Percentiles rank a stretch among this genome's conserved stretches.
Conservation (phyloP, 1,140 invertebrate genomes). For the Dendrolimus kikuchii region DNA sequence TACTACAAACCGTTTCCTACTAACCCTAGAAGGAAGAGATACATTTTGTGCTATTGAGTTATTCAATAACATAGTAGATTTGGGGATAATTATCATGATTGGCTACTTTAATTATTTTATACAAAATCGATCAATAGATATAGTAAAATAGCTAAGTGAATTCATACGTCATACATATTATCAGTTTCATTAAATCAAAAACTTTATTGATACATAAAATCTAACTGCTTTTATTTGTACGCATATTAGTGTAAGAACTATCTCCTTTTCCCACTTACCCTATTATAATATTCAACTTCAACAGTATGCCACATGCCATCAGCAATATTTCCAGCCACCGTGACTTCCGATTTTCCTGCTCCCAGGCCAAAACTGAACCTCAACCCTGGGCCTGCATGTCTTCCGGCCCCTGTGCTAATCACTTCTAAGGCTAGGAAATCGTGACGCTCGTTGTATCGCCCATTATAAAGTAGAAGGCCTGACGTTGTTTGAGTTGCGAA, state of each 20-base stretch:
- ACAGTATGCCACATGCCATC: constrained; percentile 97
- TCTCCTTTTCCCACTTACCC: constrained; percentile 66
- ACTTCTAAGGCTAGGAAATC: constrained; percentile 95
- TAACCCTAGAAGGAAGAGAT: no score
- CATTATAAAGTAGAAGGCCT: constrained; percentile 94
- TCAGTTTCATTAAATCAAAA: no score
- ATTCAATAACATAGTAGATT: no score
- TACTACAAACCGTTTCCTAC: no score
- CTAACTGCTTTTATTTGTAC: not conserved
- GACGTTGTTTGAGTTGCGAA: constrained; percentile 91
- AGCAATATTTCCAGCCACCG: constrained; percentile 82
- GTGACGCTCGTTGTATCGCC: constrained; percentile 94
- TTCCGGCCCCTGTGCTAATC: constrained; percentile 80
- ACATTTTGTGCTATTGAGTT: no score
- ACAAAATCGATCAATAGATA: no score
- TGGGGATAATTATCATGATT: no score
- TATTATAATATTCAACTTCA: constrained; percentile 89
- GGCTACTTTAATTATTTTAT: no score
- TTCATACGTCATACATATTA: no score
- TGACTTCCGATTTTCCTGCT: constrained; percentile 80
- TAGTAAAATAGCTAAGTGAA: no score
- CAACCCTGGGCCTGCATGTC: constrained; percentile 75
- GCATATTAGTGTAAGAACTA: not conserved
- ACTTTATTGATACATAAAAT: not conserved
- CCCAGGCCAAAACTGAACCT: constrained; percentile 95